Evolutionary conservation across 2,888 invertebrate genomes (phyloP).

Genomic region (Agriopis aurantiaria): DNA sequence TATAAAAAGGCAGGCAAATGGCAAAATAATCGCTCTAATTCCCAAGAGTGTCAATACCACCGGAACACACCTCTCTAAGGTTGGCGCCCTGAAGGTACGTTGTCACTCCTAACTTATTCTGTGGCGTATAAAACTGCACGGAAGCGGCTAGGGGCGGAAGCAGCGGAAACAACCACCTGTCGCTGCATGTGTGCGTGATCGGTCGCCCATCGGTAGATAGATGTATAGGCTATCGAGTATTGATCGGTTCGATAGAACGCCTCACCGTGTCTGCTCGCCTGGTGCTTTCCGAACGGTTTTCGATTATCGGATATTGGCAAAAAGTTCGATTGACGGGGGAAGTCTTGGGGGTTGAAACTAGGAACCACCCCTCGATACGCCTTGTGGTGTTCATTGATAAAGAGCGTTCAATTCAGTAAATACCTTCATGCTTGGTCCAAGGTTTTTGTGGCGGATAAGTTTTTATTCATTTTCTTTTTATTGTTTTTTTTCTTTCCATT

Average conservation of each 20-base stretch:
- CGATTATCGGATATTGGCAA: conserved; percentile 82
- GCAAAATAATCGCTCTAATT: conserved; percentile 3
- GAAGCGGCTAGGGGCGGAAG: conserved; percentile 35
- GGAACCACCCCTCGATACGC: conserved; percentile 6
- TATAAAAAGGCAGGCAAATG: neutral
- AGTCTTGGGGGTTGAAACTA: conserved; percentile 16
- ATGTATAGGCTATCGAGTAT: conserved; percentile 57
- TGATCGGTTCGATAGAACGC: conserved; percentile 77
- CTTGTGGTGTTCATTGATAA: conserved; percentile 20
- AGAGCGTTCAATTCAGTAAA: neutral
- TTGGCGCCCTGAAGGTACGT: conserved; percentile 12
- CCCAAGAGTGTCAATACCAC: conserved; percentile 34
- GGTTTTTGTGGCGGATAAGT: too few species aligned
- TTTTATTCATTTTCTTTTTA: too few species aligned
- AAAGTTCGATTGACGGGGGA: conserved; percentile 59
- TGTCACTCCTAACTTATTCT: conserved; percentile 8
- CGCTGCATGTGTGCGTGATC: conserved; percentile 32
- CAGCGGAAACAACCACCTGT: conserved; percentile 45
- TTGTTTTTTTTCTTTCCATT: too few species aligned
- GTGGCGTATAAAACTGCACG: conserved; percentile 30
- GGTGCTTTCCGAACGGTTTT: conserved; percentile 81
- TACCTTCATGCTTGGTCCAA: too few species aligned
- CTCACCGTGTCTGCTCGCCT: conserved; percentile 61
- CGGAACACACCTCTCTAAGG: conserved; percentile 13
- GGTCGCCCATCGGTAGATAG: conserved; percentile 41